Percentiles rank a stretch among this genome's conserved stretches.
phyloP scores from a whole-genome alignment of 2,113 vertebrate genomes.

The Osmerus eperlanus region DNA sequence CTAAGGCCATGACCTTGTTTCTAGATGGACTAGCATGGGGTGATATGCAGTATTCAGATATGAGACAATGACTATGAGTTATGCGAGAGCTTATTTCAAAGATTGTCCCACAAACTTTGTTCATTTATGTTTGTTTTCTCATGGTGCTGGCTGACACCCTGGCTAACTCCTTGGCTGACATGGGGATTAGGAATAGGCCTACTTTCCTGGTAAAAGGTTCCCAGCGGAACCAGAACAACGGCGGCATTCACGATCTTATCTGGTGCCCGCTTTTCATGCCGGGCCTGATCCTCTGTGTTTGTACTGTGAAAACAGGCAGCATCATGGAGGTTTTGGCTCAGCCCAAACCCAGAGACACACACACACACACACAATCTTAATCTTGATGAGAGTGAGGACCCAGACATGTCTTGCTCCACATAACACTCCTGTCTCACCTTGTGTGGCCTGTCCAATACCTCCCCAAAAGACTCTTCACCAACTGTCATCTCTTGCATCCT shows the following conservation, averaged over 20 bases:
- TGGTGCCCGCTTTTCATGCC: slow-evolving; percentile 53
- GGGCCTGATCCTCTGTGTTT: slow-evolving; percentile 37
- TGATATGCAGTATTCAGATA: too few relatives aligned
- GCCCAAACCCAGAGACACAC: slow-evolving; percentile 15
- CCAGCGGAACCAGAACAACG: slow-evolving; percentile 44
- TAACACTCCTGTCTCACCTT: slow-evolving; percentile 5
- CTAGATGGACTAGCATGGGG: too few relatives aligned
- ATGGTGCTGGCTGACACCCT: slow-evolving; percentile 22
- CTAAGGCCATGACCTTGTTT: too few relatives aligned
- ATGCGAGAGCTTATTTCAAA: too few relatives aligned
- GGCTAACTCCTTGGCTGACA: neutral
- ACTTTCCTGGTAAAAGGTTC: slow-evolving; percentile 47
- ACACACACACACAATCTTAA: slow-evolving; percentile 13
- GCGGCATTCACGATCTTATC: slow-evolving; percentile 52
- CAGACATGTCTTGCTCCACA: slow-evolving; percentile 5
- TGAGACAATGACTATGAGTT: too few relatives aligned
- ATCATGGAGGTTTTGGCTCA: slow-evolving; percentile 30
- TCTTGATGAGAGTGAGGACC: slow-evolving; percentile 27
- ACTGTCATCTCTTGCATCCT: neutral
- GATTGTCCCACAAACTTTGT: too few relatives aligned
- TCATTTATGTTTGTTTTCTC: slow-evolving; percentile 42
- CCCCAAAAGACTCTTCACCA: neutral
- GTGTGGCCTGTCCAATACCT: neutral
- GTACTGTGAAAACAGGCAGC: slow-evolving; percentile 46
- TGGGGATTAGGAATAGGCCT: slow-evolving; percentile 42